A percentile compares a stretch with the other conserved stretches of the same genome.
Conservation (phyloP, 2,113 vertebrate species). For the Nannospalax galili region DNA sequence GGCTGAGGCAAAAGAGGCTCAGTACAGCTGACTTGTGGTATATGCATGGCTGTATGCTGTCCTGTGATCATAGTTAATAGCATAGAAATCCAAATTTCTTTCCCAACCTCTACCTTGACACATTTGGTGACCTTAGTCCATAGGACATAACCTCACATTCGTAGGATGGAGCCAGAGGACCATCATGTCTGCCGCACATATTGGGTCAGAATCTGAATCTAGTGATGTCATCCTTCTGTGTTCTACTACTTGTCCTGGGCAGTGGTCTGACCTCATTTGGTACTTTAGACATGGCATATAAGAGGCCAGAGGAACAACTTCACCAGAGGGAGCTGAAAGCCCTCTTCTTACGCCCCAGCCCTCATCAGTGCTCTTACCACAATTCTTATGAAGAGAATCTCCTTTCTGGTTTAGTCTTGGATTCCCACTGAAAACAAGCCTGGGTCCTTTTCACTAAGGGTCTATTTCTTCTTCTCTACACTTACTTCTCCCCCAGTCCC, state of each 20-base stretch:
- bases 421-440: background rate
- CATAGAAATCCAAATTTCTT: background rate
- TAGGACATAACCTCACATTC: background rate
- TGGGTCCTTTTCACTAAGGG: background rate
- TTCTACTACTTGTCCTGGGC: background rate
- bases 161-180: background rate
- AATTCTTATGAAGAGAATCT: background rate
- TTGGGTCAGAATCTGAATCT: background rate
- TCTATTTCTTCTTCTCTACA: background rate
- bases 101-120: background rate
- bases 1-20: no score
- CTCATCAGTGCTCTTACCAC: no score
- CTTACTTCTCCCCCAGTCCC: no score
- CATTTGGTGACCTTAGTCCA: background rate
- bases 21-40: background rate
- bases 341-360: no score
- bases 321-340: background rate
- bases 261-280: background rate
- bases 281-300: background rate
- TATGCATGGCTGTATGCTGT: no score
- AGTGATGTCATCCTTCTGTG: rapidly evolving
- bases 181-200: background rate
- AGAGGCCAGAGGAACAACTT: rapidly evolving
- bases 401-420: background rate
- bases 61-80: background rate